phyloP scores from a whole-genome alignment of 2,888 invertebrate species.

The Rhagonycha fulva region DNA sequence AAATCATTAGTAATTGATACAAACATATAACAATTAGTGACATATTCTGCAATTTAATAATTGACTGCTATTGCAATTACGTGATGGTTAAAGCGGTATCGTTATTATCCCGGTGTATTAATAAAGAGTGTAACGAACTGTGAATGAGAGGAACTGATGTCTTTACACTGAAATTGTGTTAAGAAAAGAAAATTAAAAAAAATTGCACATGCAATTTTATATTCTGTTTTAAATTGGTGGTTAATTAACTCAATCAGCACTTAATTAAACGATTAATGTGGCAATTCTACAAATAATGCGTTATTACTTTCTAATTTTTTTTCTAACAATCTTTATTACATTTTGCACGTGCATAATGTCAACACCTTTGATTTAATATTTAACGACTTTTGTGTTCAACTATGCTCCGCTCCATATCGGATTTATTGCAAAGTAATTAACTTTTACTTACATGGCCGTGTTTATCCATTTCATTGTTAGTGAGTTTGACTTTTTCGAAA shows the following conservation, averaged over 20 bases:
- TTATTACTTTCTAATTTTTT: conserved; percentile 12
- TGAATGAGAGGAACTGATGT: conserved; percentile 1
- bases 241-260: conserved; percentile 23
- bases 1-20: conserved; percentile 14
- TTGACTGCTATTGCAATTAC: conserved; percentile 11
- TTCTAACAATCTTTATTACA: conserved; percentile 12
- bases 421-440: background rate
- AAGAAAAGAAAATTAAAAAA: conserved; percentile 4
- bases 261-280: conserved; percentile 22
- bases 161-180: background rate
- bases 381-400: conserved; percentile 8
- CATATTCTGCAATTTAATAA: conserved; percentile 4
- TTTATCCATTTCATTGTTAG: conserved; percentile 82
- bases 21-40: conserved; percentile 9
- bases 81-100: conserved; percentile 9
- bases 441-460: conserved; percentile 68
- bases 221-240: conserved; percentile 13
- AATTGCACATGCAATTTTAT: conserved; percentile 13
- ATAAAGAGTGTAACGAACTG: conserved; percentile 26
- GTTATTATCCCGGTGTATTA: conserved; percentile 5
- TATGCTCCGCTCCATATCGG: background rate
- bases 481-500: conserved; percentile 83
- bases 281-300: conserved; percentile 12
- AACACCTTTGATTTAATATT: conserved; percentile 15
- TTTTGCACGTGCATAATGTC: conserved; percentile 9